Percentiles rank a stretch among this genome's conserved stretches.
Conservation (phyloP, 2,797 vertebrate species). For the Pitangus sulphuratus region DNA sequence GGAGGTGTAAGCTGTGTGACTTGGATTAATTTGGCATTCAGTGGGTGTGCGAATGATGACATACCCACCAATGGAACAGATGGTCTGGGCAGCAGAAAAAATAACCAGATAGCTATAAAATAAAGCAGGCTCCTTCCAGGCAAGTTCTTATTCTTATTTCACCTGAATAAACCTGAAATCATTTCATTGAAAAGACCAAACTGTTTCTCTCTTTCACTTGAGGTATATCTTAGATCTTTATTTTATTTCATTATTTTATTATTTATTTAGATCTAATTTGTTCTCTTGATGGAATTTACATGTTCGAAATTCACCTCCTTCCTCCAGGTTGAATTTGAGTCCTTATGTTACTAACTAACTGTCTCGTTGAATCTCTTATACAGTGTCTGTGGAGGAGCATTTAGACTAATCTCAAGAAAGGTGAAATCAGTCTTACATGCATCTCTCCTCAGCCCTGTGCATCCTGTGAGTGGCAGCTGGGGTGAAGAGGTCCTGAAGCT, state of each 20-base stretch:
- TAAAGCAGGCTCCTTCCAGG: conserved; percentile 14
- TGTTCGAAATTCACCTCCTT: not conserved
- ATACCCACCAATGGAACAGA: conserved; percentile 60
- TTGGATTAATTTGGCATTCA: conserved; percentile 68
- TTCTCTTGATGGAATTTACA: not conserved
- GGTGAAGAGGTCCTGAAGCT: not conserved
- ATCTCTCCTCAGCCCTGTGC: not conserved
- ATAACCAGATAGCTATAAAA: conserved; percentile 52
- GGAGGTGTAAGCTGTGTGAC: conserved; percentile 55
- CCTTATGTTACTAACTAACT: not conserved
- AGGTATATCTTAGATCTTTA: not conserved
- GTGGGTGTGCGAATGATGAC: conserved; percentile 64
- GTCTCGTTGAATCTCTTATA: not conserved
- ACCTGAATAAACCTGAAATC: not conserved
- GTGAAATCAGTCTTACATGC: not conserved
- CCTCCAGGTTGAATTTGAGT: not conserved
- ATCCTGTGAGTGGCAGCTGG: not conserved
- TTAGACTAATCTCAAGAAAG: not conserved
- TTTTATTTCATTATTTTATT: too few relatives aligned
- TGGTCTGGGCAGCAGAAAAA: conserved; percentile 57
- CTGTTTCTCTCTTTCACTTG: not conserved
- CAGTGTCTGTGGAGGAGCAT: not conserved
- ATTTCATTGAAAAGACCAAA: not conserved
- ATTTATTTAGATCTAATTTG: not conserved
- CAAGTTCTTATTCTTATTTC: not conserved